These are phyloP conservation scores for Zaprionus ghesquierei DNA, from an alignment of 1,140 invertebrate species.

Conservation along the genomic window DNA sequence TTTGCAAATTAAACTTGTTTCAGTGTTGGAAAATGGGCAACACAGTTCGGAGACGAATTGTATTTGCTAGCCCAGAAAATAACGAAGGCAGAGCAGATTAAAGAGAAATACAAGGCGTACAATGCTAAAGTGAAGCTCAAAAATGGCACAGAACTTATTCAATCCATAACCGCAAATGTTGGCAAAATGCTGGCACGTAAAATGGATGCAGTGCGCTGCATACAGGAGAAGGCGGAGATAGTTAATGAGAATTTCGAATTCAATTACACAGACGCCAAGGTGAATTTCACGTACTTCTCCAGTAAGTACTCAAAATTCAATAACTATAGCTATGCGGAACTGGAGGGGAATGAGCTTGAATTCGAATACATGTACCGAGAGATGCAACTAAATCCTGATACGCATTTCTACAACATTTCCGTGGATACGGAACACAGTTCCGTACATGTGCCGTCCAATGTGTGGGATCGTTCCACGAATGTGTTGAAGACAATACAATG, in stretches of 20 bases:
- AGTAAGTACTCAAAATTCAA: conserved; percentile 86
- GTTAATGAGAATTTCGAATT: conserved; percentile 85
- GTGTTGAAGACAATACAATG: conserved; percentile 91
- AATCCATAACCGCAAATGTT: conserved; percentile 89
- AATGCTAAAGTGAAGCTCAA: conserved; percentile 89
- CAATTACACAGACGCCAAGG: conserved; percentile 75
- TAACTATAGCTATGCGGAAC: conserved; percentile 52
- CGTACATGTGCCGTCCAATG: conserved; percentile 96
- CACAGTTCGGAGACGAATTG: conserved; percentile 85
- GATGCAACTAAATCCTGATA: conserved; percentile 87
- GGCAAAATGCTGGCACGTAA: conserved; percentile 90
- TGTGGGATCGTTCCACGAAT: conserved; percentile 89
- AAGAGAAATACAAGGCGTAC: conserved; percentile 88
- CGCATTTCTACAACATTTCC: conserved; percentile 92
- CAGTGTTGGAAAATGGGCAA: conserved; percentile 86
- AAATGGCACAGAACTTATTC: conserved; percentile 89
- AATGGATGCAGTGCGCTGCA: conserved; percentile 91
- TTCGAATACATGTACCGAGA: conserved; percentile 77
- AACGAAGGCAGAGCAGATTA: conserved; percentile 85
- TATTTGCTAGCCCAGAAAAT: conserved; percentile 85
- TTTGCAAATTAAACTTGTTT: neutral
- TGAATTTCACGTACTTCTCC: conserved; percentile 86
- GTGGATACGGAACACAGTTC: conserved; percentile 93
- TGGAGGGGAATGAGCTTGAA: conserved; percentile 25
- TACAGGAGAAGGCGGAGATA: conserved; percentile 87